A percentile compares a stretch with the other conserved stretches of the same genome.
Evolutionary conservation across 1,140 invertebrate genomes (phyloP).

Genomic region (Procambarus virginalis): DNA sequence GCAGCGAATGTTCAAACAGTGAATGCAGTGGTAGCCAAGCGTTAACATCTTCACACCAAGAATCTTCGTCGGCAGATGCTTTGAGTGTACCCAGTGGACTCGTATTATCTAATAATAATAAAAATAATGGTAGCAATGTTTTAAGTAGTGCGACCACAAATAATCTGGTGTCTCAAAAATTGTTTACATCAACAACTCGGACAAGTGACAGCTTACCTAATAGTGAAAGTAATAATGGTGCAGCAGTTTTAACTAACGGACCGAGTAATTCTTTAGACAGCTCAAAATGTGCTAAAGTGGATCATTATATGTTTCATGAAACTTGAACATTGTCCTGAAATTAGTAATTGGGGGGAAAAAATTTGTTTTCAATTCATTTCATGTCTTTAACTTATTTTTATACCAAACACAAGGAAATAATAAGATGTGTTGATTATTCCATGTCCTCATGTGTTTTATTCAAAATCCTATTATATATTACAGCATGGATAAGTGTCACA

Average conservation of each 20-base stretch:
- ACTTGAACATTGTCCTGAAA: slow-evolving; percentile 60
- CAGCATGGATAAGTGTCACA: background rate
- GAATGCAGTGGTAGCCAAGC: slow-evolving; percentile 42
- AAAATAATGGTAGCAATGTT: slow-evolving; percentile 66
- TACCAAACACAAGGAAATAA: slow-evolving; percentile 67
- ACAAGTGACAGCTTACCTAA: slow-evolving; percentile 64
- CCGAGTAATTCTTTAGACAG: slow-evolving; percentile 61
- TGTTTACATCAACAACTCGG: slow-evolving; percentile 51
- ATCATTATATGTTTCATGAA: slow-evolving; percentile 67
- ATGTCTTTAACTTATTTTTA: slow-evolving; percentile 68
- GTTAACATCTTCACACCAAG: slow-evolving; percentile 46
- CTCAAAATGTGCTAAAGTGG: slow-evolving; percentile 67
- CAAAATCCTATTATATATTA: slow-evolving; percentile 26
- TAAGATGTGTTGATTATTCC: slow-evolving; percentile 67
- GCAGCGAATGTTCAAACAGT: slow-evolving; percentile 65
- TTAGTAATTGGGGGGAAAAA: slow-evolving; percentile 28
- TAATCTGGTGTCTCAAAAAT: slow-evolving; percentile 66
- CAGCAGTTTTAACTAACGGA: slow-evolving; percentile 62
- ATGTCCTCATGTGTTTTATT: slow-evolving; percentile 63
- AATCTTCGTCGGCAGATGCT: slow-evolving; percentile 58
- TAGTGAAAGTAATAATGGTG: slow-evolving; percentile 60
- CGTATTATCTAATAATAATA: slow-evolving; percentile 49
- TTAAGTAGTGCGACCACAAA: slow-evolving; percentile 64
- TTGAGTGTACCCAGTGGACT: slow-evolving; percentile 63
- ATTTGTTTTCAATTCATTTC: slow-evolving; percentile 53